Evolutionary conservation across 2,888 invertebrate species (phyloP), one percentile per base, ranked within the genome.

Genomic region (Spicauda simplicius): DNA sequence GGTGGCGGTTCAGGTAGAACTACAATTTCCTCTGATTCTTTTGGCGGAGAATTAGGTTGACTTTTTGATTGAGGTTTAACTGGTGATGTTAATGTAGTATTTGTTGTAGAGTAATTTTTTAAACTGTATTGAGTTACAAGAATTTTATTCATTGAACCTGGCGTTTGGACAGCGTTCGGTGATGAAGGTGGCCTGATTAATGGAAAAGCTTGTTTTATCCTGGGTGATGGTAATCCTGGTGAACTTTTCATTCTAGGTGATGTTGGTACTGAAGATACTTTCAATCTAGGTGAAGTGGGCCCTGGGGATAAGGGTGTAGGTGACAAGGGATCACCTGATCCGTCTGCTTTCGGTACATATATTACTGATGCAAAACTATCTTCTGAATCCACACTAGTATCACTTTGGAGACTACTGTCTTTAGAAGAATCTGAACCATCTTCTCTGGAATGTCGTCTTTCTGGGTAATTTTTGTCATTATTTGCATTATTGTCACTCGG

Each of bases 281-380:
- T 95, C 70, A 95, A 81, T 70, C 95, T 89, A 48, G 95, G 94
- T 2, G 95, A 95, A 25, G 95, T 95, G 12, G 95, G 95, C 62
- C 95, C 95, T 19, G 95, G 95, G 3, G 95, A 94, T 69, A 94
- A 81, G 11, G 94, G 93, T 11, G 94, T 94, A 0, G 95, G 95
- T n/a, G 95, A 95, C 76, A 95, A 86, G 1, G 94, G 91, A 77
- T 94, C 94, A 76, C 87, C 84, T 16, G 92, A 88, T 53, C 95
- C 94, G 76, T 97, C 97, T 60, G 97, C 95, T 88, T 97, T 97
- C 66, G 98, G 97, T 78, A 98, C 96, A 82, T 96, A 98, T 80
- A 98, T 98, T 56, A 98, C 98, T 72, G 98, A 98, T 68, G 98
- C 97, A 81, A 98, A 97, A 85, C 97, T 98, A 80, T 98, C 98